Evolutionary conservation across 1,140 invertebrate species (phyloP).

Genomic region (Micrasema minimum): DNA sequence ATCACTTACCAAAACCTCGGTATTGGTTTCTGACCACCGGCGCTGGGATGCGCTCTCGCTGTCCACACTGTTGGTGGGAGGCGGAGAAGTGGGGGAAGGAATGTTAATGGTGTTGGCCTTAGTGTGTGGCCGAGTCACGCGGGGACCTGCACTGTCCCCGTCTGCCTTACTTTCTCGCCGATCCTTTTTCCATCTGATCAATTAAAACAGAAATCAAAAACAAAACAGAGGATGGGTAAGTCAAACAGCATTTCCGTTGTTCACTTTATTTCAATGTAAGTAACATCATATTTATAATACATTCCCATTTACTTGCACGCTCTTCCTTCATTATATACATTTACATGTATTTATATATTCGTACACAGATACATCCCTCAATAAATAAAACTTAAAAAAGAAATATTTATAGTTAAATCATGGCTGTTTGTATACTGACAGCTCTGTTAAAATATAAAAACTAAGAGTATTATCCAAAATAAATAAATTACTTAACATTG

Average conservation of each 20-base stretch:
- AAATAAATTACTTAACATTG: conserved; percentile 26
- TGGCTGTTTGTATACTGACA: conserved; percentile 24
- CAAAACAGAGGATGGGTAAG: conserved; percentile 62
- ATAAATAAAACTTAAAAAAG: conserved; percentile 38
- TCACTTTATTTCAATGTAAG: conserved; percentile 61
- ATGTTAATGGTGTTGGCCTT: conserved; percentile 73
- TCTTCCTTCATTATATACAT: conserved; percentile 27
- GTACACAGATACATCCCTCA: conserved; percentile 11
- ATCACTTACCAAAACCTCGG: conserved; percentile 42
- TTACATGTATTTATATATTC: conserved; percentile 17
- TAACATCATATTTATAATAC: conserved; percentile 55
- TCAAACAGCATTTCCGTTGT: conserved; percentile 62
- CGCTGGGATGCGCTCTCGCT: conserved; percentile 37
- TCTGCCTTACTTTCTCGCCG: conserved; percentile 60
- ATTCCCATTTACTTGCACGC: conserved; percentile 21
- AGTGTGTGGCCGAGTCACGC: conserved; percentile 65
- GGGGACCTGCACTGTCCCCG: conserved; percentile 52
- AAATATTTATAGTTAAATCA: conserved; percentile 9
- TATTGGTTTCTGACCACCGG: conserved; percentile 48
- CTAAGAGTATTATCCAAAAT: conserved; percentile 27
- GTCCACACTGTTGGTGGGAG: conserved; percentile 4
- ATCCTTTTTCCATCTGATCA: conserved; percentile 62
- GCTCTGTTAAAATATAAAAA: conserved; percentile 2
- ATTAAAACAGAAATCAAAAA: conserved; percentile 56
- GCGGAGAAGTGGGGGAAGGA: conserved; percentile 60